These are phyloP conservation scores for Isoperla grammatica DNA, from an alignment of 2,888 invertebrate species.

Conservation along the genomic window DNA sequence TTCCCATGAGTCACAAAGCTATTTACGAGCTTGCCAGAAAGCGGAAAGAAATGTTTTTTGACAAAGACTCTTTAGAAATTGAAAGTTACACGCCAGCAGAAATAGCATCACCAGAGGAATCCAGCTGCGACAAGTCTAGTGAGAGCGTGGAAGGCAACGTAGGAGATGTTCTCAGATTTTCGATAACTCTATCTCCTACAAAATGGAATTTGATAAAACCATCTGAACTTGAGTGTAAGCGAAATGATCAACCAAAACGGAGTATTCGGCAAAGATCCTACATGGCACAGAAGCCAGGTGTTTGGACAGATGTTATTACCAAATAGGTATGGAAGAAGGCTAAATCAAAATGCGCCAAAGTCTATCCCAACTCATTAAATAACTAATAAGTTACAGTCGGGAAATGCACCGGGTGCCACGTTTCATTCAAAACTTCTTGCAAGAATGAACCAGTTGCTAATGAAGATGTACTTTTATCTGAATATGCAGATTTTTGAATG, in stretches of 20 bases:
- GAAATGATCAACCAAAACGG: background rate
- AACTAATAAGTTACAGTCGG: background rate
- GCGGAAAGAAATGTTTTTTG: background rate
- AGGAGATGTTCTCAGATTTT: background rate
- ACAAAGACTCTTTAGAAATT: background rate
- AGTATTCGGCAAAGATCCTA: background rate
- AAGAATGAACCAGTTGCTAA: background rate
- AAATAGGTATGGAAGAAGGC: background rate
- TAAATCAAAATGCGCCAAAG: background rate
- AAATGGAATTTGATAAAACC: slow-evolving; percentile 2
- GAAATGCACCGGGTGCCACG: background rate
- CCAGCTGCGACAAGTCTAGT: background rate
- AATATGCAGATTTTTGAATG: no score
- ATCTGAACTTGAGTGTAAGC: background rate
- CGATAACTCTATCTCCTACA: background rate
- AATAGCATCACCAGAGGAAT: background rate
- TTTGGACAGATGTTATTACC: slow-evolving; percentile 1
- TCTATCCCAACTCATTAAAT: background rate
- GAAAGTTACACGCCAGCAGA: background rate
- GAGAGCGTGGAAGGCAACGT: no score
- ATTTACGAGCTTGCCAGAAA: slow-evolving; percentile 6
- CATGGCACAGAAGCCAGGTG: background rate
- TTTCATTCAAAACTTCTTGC: background rate
- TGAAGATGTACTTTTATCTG: background rate
- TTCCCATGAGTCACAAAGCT: background rate